Percentiles rank a stretch among this genome's conserved stretches.
Conservation (phyloP, 2,797 vertebrate genomes). For the Merluccius polli region DNA sequence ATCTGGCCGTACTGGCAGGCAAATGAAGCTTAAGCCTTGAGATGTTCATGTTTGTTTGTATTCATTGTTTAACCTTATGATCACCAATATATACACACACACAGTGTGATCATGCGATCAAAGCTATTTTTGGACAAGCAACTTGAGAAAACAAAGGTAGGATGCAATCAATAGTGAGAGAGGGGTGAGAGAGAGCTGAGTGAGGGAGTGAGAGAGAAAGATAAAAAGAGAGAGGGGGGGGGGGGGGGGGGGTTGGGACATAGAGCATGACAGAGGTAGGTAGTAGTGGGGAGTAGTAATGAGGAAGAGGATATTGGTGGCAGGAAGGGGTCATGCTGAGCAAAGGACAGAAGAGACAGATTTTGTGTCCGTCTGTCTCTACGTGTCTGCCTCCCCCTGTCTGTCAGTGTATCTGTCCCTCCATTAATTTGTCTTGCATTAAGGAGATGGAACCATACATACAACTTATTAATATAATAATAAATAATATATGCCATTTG, state of each 20-base stretch:
- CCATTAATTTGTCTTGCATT: conserved; percentile 3
- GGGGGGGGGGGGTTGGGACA: background rate
- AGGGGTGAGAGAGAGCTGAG: conserved; percentile 4
- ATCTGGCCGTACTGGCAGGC: background rate
- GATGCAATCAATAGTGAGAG: conserved; percentile 60
- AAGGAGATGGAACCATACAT: background rate
- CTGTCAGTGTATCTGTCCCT: conserved; percentile 10
- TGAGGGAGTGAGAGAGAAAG: background rate
- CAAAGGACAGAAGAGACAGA: conserved; percentile 35
- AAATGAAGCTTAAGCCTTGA: background rate
- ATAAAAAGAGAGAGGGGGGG: background rate
- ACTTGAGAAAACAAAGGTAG: conserved; percentile 52
- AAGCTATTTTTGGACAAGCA: conserved; percentile 63
- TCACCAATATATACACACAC: background rate
- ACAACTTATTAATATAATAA: background rate
- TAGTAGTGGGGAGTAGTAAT: background rate
- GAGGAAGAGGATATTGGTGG: background rate
- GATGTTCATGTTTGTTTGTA: no score
- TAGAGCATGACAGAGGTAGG: background rate
- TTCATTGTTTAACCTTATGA: no score
- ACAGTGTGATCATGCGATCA: conserved; percentile 15
- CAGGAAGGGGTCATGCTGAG: conserved; percentile 19
- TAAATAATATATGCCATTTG: background rate
- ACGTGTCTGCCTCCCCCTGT: background rate
- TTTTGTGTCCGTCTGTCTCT: conserved; percentile 27